Evolutionary conservation across 1,140 invertebrate species (phyloP), one percentile per base, ranked within the genome.

Genomic region (Drosophila athabasca): DNA sequence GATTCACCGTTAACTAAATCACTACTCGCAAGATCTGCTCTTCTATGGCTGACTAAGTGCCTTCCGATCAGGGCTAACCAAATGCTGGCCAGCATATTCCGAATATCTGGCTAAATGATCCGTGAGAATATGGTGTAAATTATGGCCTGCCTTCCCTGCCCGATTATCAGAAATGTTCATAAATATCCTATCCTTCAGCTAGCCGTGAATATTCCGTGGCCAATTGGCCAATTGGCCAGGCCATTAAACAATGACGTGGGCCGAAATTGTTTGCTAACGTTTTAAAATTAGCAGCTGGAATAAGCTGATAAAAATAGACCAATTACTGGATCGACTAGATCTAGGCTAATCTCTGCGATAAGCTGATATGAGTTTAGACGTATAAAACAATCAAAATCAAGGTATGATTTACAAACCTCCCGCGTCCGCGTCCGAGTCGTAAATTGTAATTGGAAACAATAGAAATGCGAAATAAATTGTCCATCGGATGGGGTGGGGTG

Each of bases 271-370:
- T 76, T 79, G 70, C 58, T 58, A 74, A 74, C 65, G 46, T 54
- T 67, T 78, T 82, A 70, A 66, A 83, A 75, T 64, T 83, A 79
- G 64, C 62, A 17, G 50, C 52, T 85, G 76, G 76, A 62, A 79
- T 67, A 84, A 85, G 53, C 65, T 24, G 19, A 45, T 65, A 66
- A 57, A 84, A 79, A 84, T 84, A 85, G 71, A 58, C 49, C 51
- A 67, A 72, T 84, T 48, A 60, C n/a, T 24, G 22, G 62, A 60
- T 79, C 59, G 62, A 68, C 17, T 19, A 19, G 0, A 19, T 19
- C 17, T 73, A 49, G 46, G 45, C 50, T 76, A 59, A 76, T 69
- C 74, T 61, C 19, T 22, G 15, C 24, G 29, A 64, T 64, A 49
- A 24, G 3, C 19, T 52, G 45, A 61, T 62, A 62, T 44, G 46